Base-by-base conservation (phyloP, 2,888 invertebrate species). In the Sarcophaga subvicina region DNA sequence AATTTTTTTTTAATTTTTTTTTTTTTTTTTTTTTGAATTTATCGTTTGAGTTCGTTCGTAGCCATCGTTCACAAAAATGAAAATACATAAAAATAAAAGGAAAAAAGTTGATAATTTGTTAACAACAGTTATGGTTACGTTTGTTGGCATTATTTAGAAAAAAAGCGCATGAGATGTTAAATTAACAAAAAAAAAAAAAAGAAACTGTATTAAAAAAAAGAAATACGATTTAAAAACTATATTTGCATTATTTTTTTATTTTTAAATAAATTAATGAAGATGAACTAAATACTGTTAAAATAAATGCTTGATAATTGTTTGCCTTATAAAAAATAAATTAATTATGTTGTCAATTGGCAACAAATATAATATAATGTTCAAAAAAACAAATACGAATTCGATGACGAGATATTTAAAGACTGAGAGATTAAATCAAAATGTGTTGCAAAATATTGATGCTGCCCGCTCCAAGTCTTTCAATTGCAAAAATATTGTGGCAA, bases 1-100 rank as follows among this genome's bases (percentile, higher is more conserved):
- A 22, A 22, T 37, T 37, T 0, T 6, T 37, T 37, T 37, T 37
- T 10, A 22, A 1, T 22, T 14, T 60, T 37, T 64, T 27, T n/a
- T 77, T 60, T 64, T 37, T 37, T 1, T 6, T 37, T 37, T 37
- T 37, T 37, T 37, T 10, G 2, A 37, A 22, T 72, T 6, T 67
- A 14, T 37, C 54, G 49, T 59, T 69, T 69, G 60, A 20, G 54
- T 12, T 17, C 22, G 54, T 12, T 17, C 22, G 75, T 62, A 66
- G 79, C 86, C 86, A 84, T 62, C 87, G 73, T 71, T 84, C 81
- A 82, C 84, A 87, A 84, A 87, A 14, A 54, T 14, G 84, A 84
- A 79, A 82, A 78, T 37, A 37, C 37, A 69, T 83, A 85, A 71
- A 85, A 76, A 72, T 60, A 84, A 84, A 69, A 85, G 76, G 70